These are phyloP conservation scores for Leptopilina drosophilae DNA, from an alignment of 2,888 invertebrate genomes.

Conservation along the genomic window DNA sequence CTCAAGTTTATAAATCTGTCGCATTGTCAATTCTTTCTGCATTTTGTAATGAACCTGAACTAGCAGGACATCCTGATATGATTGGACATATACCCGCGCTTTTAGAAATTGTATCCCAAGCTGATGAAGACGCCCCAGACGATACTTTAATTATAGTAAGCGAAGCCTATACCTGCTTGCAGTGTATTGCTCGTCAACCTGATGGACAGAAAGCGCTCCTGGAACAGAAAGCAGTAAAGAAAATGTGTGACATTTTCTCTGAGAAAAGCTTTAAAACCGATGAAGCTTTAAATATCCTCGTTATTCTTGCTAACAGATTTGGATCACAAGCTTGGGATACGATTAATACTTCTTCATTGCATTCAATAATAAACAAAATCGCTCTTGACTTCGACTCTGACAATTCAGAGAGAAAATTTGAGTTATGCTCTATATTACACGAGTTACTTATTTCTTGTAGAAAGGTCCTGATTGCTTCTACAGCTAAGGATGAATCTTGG, in stretches of 20 bases:
- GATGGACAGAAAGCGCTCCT: slow-evolving; percentile 89
- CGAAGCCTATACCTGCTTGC: slow-evolving; percentile 90
- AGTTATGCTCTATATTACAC: slow-evolving; percentile 88
- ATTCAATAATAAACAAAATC: slow-evolving; percentile 89
- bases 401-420: slow-evolving; percentile 92
- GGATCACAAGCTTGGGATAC: slow-evolving; percentile 87
- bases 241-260: slow-evolving; percentile 91
- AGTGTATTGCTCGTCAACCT: slow-evolving; percentile 87
- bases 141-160: slow-evolving; percentile 92
- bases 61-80: slow-evolving; percentile 91
- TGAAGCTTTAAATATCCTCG: slow-evolving; percentile 89
- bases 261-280: slow-evolving; percentile 94
- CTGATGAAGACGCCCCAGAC: slow-evolving; percentile 90
- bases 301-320: slow-evolving; percentile 85
- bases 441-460: slow-evolving; percentile 87
- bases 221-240: slow-evolving; percentile 87
- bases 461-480: slow-evolving; percentile 81
- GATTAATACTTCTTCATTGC: slow-evolving; percentile 87
- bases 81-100: slow-evolving; percentile 89
- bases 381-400: slow-evolving; percentile 93
- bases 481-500: slow-evolving; percentile 87
- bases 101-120: slow-evolving; percentile 89
- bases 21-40: slow-evolving; percentile 92
- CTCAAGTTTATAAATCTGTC: slow-evolving; percentile 93
- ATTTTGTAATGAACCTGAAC: slow-evolving; percentile 88